Conservation (phyloP, 2,888 invertebrate genomes). For the Drosophila pseudotakahashii region DNA sequence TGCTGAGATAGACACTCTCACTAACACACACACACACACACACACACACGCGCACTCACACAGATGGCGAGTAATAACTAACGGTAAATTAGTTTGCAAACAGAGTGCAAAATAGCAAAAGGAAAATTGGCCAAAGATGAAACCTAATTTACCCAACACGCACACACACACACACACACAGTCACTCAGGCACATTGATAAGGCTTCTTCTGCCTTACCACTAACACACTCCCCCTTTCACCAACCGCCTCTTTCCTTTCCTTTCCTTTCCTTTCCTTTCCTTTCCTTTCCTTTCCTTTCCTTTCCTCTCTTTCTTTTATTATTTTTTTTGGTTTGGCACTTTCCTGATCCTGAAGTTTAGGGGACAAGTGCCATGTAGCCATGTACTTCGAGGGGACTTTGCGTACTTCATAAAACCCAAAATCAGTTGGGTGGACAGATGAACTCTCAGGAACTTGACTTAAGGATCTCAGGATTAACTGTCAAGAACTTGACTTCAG, state of each 20-base stretch:
- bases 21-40: conserved; percentile 22
- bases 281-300: too few species aligned
- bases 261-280: background rate
- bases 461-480: background rate
- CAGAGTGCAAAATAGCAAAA: conserved; percentile 69
- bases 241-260: too few species aligned
- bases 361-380: conserved; percentile 14
- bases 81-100: conserved; percentile 80
- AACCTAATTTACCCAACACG: conserved; percentile 69
- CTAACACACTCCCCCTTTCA: background rate
- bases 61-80: conserved; percentile 67
- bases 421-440: conserved; percentile 8
- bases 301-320: background rate
- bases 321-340: background rate
- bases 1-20: conserved; percentile 40
- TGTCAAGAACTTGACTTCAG: background rate
- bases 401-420: conserved; percentile 23
- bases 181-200: conserved; percentile 21
- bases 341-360: conserved; percentile 8
- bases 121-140: conserved; percentile 74
- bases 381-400: conserved; percentile 21
- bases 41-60: conserved; percentile 2
- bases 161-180: conserved; percentile 12
- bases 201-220: conserved; percentile 1
- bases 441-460: background rate